Conservation (phyloP, 2,797 vertebrate species). For the Simalia tracyae region DNA sequence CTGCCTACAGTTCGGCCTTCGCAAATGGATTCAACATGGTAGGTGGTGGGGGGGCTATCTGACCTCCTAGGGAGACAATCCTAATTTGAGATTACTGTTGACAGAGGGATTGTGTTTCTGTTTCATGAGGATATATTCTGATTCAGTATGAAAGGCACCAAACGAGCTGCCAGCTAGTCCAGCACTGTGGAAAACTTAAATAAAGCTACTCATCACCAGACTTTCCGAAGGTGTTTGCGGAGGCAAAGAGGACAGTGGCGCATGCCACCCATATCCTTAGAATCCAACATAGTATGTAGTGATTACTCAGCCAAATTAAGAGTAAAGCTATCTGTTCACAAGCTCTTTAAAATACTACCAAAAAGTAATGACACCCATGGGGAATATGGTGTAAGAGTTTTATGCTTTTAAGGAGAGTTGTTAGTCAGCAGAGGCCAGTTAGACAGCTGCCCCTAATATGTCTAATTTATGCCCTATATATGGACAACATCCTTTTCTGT, state of each 20-base stretch:
- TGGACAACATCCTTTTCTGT: neutral
- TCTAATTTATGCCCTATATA: neutral
- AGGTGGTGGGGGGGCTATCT: neutral
- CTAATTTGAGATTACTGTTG: neutral
- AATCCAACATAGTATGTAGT: neutral
- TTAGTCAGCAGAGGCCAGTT: neutral
- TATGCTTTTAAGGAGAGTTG: neutral
- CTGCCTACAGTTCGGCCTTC: neutral
- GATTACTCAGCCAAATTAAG: conserved; percentile 9
- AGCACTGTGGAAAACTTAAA: neutral
- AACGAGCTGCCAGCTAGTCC: neutral
- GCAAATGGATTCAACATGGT: neutral
- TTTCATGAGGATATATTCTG: neutral
- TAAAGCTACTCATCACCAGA: neutral
- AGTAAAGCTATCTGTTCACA: conserved; percentile 6
- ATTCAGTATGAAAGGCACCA: neutral
- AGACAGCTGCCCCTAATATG: neutral
- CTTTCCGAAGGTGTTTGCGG: neutral
- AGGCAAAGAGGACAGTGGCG: too few relatives aligned
- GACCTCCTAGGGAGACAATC: neutral
- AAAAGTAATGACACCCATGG: neutral
- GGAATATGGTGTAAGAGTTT: neutral
- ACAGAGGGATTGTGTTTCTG: neutral
- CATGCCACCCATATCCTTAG: neutral
- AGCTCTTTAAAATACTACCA: neutral